Evolutionary conservation across 64 coral and sea anemone genomes (phyloP), one percentile per base, ranked within the genome.

Genomic region (Pocillopora verrucosa): DNA sequence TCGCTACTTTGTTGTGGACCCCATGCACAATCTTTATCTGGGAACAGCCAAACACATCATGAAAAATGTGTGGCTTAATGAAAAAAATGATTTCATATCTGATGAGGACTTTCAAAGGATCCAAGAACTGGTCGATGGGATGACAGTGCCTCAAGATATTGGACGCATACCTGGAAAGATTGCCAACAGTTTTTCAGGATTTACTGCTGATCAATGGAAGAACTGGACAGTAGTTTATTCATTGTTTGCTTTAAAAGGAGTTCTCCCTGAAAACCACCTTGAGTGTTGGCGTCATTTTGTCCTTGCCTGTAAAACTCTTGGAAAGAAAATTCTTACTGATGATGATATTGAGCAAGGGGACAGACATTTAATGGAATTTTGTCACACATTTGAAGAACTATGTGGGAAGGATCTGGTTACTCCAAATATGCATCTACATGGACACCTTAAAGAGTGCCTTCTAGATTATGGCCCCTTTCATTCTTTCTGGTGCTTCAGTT

Each of bases 191-290:
- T 89, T 79, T 65, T 24, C 26, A 13, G 76, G 76, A 2, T 89
- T 79, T 25, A 89, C 73, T 61, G 89, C 89, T 56, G 79, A 83
- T 61, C 89, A 91, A 24, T 91, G 80, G 89, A 91, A 91, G 73
- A 91, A 91, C 35, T 91, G 81, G 89, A 59, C 76, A 15, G 76
- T 57, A 17, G 37, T 63, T 30, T 91, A 86, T 67, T 91, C 89
- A 36, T 6, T 61, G 13, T 91, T 60, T 91, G 89, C 81, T 9
- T 83, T 91, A 15, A 91, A 91, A 15, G 70, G 69, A 25, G 24
- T 92, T 67, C 30, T 92, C 10, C 82, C 80, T 7, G 20, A 70
- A 22, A 11, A 61, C 35, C 68, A 91, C 25, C 61, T 60, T 61
- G n/a, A 80, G 19, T n/a, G 37, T 16, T 90, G 89, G 89, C 51